Conservation (phyloP, 2,797 vertebrate genomes). For the Liparis tanakae region DNA sequence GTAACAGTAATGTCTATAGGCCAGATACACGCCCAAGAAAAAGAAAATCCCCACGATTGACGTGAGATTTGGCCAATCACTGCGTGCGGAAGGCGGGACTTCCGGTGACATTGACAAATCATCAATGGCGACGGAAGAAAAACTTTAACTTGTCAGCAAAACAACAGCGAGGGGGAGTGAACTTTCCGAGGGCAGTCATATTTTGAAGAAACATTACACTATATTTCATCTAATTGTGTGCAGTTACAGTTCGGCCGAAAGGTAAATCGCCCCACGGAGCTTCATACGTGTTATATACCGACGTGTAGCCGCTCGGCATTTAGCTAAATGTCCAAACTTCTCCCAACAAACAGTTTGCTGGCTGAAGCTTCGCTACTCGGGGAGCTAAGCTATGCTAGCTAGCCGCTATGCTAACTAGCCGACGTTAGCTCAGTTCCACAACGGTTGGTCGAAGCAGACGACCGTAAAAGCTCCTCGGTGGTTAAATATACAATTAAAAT, state of each 20-base stretch:
- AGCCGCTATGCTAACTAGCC: constrained; percentile 38
- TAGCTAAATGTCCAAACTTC: constrained; percentile 59
- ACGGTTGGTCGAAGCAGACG: background rate
- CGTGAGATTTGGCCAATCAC: constrained; percentile 63
- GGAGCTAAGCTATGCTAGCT: constrained; percentile 37
- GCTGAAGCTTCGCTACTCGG: constrained; percentile 7
- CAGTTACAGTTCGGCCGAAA: constrained; percentile 54
- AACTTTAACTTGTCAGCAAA: constrained; percentile 80
- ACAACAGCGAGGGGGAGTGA: constrained; percentile 79
- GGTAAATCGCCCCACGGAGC: constrained; percentile 58
- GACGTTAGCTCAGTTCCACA: constrained; percentile 36
- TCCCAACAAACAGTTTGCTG: constrained; percentile 31
- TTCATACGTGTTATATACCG: background rate
- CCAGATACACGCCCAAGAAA: constrained; percentile 43
- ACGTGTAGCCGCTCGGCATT: background rate
- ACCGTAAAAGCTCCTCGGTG: background rate
- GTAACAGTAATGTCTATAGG: constrained; percentile 20
- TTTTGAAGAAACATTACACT: constrained; percentile 74
- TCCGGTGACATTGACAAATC: constrained; percentile 80
- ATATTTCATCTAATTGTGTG: constrained; percentile 44
- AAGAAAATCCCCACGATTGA: constrained; percentile 40
- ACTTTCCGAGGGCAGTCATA: constrained; percentile 78
- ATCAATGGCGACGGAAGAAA: constrained; percentile 55
- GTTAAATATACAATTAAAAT: background rate
- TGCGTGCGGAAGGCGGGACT: constrained; percentile 18